A percentile compares a stretch with the other conserved stretches of the same genome.
These are phyloP conservation scores for Empidonax traillii DNA, from an alignment of 2,113 vertebrate genomes.

Conservation along the genomic window DNA sequence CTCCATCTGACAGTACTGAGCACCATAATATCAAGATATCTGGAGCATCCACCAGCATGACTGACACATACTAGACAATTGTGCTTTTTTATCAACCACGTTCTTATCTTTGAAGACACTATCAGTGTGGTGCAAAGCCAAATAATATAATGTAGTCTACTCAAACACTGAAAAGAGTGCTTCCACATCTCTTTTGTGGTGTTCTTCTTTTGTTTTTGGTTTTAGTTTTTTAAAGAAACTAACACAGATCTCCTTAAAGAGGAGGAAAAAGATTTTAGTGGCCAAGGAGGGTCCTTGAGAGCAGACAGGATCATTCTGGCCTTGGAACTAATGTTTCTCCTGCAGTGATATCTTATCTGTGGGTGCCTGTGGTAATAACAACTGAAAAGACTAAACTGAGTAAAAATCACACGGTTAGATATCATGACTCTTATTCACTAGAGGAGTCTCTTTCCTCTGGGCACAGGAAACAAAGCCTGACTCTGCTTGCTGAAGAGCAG, in stretches of 20 bases:
- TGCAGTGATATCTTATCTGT: background rate
- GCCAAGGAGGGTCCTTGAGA: background rate
- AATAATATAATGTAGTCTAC: background rate
- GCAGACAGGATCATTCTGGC: background rate
- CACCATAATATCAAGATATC: background rate
- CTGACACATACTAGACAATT: background rate
- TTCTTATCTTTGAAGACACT: background rate
- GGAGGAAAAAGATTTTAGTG: background rate
- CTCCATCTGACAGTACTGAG: background rate
- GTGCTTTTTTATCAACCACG: background rate
- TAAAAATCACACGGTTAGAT: background rate
- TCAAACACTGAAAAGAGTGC: background rate
- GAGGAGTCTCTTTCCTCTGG: background rate
- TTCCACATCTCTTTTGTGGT: background rate
- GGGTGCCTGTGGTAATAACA: background rate
- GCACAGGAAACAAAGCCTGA: background rate
- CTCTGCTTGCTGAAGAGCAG: background rate
- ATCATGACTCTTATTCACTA: background rate
- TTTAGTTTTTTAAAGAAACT: background rate
- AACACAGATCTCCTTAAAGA: background rate
- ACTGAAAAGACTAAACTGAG: background rate
- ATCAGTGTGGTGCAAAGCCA: background rate
- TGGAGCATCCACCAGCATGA: background rate
- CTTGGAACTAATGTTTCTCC: background rate
- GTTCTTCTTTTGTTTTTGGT: too few relatives aligned